Conservation (phyloP, 2,888 invertebrate genomes). For the Conops quadrifasciatus region DNA sequence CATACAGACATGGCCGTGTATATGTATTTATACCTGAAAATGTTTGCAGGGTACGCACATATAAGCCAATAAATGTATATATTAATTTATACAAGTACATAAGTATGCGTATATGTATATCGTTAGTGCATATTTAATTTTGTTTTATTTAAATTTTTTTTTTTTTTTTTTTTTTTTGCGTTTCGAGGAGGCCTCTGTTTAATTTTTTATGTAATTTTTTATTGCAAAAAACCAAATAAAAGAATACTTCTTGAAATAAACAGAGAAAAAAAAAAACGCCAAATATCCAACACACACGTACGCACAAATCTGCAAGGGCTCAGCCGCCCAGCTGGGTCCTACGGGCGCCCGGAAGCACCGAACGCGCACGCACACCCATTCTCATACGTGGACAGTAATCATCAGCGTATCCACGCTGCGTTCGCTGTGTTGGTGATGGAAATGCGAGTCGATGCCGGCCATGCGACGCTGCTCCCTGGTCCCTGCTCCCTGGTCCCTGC, state of each 20-base stretch:
- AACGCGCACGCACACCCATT: neutral
- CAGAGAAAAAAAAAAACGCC: slow-evolving; percentile 49
- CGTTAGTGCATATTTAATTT: neutral
- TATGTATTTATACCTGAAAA: neutral
- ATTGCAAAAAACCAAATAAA: slow-evolving; percentile 5
- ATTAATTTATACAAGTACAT: slow-evolving; percentile 12
- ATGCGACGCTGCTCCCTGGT: neutral
- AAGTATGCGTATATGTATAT: slow-evolving; percentile 28
- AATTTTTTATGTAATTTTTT: slow-evolving; percentile 15
- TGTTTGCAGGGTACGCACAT: too few relatives aligned
- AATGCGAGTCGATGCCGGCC: neutral
- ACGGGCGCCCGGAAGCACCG: too few relatives aligned
- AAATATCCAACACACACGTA: slow-evolving; percentile 13
- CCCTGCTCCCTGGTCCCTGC: slow-evolving; percentile 45
- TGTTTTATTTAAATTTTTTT: neutral
- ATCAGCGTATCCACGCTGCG: neutral
- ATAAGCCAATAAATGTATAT: too few relatives aligned
- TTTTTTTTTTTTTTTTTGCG: neutral
- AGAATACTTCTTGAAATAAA: slow-evolving; percentile 22
- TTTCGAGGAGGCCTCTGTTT: slow-evolving; percentile 4
- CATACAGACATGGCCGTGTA: neutral
- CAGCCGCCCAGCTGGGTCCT: neutral
- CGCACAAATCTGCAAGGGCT: slow-evolving; percentile 9
- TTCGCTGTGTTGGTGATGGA: neutral
- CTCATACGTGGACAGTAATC: slow-evolving; percentile 12